Percentiles rank a stretch among this genome's conserved stretches.
Evolutionary conservation across 2,888 invertebrate species (phyloP).

Genomic region (Drosophila falleni): DNA sequence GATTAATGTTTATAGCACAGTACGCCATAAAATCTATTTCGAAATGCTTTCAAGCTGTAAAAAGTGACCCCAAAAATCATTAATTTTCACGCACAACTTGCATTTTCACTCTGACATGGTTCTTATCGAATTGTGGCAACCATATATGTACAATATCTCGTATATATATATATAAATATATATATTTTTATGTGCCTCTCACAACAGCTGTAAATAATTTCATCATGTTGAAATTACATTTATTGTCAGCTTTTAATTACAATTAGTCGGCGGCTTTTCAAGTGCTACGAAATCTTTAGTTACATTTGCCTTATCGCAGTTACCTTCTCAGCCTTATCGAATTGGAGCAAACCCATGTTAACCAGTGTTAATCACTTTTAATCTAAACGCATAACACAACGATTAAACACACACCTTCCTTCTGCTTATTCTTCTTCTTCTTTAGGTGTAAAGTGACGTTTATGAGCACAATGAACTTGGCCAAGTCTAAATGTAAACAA

Average conservation of each 20-base stretch:
- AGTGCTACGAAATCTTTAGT: constrained; percentile 16
- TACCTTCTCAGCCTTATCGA: constrained; percentile 27
- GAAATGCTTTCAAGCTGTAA: constrained; percentile 41
- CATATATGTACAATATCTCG: background rate
- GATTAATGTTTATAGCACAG: constrained; percentile 42
- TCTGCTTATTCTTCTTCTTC: background rate
- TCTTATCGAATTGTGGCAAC: constrained; percentile 28
- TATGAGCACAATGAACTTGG: constrained; percentile 59
- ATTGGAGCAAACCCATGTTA: constrained; percentile 25
- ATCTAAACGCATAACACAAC: constrained; percentile 13
- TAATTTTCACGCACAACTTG: constrained; percentile 48
- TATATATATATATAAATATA: background rate
- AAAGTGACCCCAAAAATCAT: constrained; percentile 36
- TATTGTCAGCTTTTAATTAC: constrained; percentile 35
- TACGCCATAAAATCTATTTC: constrained; percentile 47
- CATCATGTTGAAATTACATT: constrained; percentile 24
- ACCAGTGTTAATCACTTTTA: constrained; percentile 26
- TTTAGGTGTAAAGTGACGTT: constrained; percentile 38
- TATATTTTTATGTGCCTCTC: background rate
- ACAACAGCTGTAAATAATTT: constrained; percentile 39
- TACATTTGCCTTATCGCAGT: constrained; percentile 20
- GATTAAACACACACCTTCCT: constrained; percentile 11
- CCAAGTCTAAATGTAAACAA: constrained; percentile 39
- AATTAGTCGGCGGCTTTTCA: constrained; percentile 26
- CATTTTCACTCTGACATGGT: constrained; percentile 37